Percentiles rank a stretch among this genome's conserved stretches.
These are phyloP conservation scores for Molothrus ater DNA, from an alignment of 2,797 vertebrate genomes.

Conservation along the genomic window DNA sequence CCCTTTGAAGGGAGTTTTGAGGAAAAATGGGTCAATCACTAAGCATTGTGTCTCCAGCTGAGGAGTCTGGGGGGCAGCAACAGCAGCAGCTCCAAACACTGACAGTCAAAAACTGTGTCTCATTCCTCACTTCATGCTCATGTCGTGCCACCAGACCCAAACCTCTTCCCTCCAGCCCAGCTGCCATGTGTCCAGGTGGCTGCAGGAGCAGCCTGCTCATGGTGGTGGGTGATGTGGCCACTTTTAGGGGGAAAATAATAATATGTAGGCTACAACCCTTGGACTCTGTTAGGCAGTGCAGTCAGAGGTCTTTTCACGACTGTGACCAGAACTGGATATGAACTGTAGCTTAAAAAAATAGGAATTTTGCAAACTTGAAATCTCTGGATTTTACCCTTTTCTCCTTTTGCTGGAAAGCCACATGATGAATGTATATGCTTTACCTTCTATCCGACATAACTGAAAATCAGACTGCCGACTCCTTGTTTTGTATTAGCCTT, in stretches of 20 bases:
- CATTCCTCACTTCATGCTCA: background rate
- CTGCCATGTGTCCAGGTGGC: background rate
- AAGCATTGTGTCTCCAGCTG: background rate
- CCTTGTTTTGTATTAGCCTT: slow-evolving; percentile 70
- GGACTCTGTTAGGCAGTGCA: slow-evolving; percentile 4
- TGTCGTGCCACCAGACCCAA: background rate
- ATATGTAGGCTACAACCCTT: slow-evolving; percentile 8
- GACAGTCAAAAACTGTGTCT: background rate
- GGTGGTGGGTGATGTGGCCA: background rate
- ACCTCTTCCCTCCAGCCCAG: background rate
- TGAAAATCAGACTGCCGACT: slow-evolving; percentile 74
- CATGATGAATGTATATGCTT: slow-evolving; percentile 80
- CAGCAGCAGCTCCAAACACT: background rate
- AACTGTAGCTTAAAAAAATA: slow-evolving; percentile 64
- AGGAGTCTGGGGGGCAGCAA: background rate
- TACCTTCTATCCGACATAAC: slow-evolving; percentile 61
- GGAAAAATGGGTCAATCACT: background rate
- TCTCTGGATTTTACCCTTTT: slow-evolving; percentile 40
- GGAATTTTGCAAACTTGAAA: slow-evolving; percentile 76
- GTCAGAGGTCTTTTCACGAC: slow-evolving; percentile 46
- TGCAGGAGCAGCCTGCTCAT: background rate
- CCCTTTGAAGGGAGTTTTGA: background rate
- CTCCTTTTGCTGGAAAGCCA: slow-evolving; percentile 77
- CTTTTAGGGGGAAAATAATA: background rate
- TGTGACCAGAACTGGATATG: slow-evolving; percentile 73